Evolutionary conservation across 2,797 vertebrate species (phyloP).

Genomic region (Apodemus agrarius): DNA sequence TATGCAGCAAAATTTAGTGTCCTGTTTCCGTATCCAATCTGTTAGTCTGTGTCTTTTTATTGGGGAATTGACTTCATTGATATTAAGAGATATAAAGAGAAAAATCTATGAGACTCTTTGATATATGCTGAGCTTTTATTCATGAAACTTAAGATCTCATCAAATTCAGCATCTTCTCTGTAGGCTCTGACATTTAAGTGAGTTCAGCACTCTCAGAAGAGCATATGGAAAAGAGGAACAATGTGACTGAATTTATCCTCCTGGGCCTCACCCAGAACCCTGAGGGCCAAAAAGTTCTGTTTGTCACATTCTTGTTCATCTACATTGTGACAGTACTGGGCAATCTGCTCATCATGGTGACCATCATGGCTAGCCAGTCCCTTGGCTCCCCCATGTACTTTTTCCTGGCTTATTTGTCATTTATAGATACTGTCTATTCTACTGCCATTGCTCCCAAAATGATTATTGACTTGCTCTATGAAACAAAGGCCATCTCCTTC

Average conservation of each 20-base stretch:
- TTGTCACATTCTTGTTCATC: constrained; percentile 56
- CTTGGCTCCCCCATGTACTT: constrained; percentile 79
- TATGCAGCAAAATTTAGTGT: no score
- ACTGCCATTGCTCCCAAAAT: constrained; percentile 73
- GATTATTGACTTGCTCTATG: constrained; percentile 70
- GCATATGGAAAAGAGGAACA: constrained; percentile 47
- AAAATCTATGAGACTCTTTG: background rate
- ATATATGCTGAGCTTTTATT: background rate
- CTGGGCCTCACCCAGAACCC: constrained; percentile 55
- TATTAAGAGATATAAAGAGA: background rate
- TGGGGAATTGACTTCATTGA: no score
- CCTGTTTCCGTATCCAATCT: no score
- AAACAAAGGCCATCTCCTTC: constrained; percentile 68
- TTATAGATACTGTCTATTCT: constrained; percentile 73
- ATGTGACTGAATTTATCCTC: constrained; percentile 59
- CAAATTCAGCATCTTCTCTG: background rate
- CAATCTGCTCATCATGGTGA: constrained; percentile 68
- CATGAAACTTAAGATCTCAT: background rate
- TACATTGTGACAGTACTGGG: constrained; percentile 51
- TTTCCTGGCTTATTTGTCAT: constrained; percentile 76
- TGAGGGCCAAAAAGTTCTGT: constrained; percentile 35
- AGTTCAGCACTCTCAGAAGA: background rate
- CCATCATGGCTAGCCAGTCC: background rate
- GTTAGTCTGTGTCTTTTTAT: no score
- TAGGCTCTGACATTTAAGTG: background rate